Conservation (phyloP, 2,113 vertebrate species). For the Eurystomus gularis region DNA sequence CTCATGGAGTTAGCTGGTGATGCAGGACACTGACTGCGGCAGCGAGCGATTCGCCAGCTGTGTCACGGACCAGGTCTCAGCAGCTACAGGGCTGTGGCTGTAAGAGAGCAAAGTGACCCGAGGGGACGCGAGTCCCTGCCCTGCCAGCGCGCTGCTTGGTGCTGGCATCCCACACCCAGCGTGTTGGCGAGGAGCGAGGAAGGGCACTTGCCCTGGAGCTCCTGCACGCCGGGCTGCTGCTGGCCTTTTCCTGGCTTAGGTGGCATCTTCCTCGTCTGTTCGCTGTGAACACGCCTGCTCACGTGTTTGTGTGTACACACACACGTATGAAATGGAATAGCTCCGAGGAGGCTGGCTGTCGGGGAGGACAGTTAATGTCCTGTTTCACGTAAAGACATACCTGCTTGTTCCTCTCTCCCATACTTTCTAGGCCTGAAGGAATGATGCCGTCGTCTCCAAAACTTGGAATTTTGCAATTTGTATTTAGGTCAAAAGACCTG, state of each 20-base stretch:
- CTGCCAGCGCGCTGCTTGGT: not conserved
- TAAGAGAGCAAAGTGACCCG: not conserved
- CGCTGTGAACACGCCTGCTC: not conserved
- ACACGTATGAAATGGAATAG: rapidly evolving
- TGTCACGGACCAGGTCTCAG: not conserved
- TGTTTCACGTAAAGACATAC: not conserved
- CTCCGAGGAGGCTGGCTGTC: not conserved
- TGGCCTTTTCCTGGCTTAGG: too few relatives aligned
- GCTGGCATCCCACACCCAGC: not conserved
- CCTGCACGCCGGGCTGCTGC: rapidly evolving
- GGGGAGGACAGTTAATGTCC: not conserved
- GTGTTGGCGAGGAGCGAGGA: not conserved
- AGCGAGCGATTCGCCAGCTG: rapidly evolving
- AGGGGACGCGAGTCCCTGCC: not conserved
- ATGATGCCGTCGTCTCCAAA: not conserved
- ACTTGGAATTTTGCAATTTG: not conserved
- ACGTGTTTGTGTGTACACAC: not conserved
- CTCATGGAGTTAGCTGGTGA: not conserved
- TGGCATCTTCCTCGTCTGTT: not conserved
- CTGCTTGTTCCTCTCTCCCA: not conserved
- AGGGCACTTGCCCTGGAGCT: rapidly evolving
- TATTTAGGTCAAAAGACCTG: not conserved
- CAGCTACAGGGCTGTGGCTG: rapidly evolving
- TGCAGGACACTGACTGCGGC: rapidly evolving
- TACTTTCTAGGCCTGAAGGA: not conserved